These are phyloP conservation scores for Ormyrus labotus DNA, from an alignment of 2,888 invertebrate genomes.

Conservation along the genomic window DNA sequence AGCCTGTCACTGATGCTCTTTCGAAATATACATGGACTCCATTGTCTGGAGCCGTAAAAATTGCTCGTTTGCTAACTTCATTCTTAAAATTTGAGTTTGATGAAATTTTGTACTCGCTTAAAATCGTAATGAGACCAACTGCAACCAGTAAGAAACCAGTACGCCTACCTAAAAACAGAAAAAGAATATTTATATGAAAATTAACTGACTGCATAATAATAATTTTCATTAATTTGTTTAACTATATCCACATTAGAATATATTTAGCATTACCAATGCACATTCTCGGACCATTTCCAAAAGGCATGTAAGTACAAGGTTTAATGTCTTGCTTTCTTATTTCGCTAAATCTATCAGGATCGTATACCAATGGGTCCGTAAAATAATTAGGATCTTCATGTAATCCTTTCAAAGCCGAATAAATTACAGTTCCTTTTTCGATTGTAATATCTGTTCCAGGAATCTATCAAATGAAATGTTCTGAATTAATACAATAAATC, in stretches of 20 bases:
- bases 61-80: slow-evolving; percentile 11
- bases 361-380: slow-evolving; percentile 61
- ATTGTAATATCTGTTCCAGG: slow-evolving; percentile 65
- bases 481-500: neutral
- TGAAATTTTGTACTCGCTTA: slow-evolving; percentile 64
- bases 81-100: slow-evolving; percentile 58
- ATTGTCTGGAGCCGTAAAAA: slow-evolving; percentile 59
- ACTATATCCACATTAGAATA: neutral
- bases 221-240: neutral
- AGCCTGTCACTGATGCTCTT: neutral
- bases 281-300: slow-evolving; percentile 67
- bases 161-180: slow-evolving; percentile 59
- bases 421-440: slow-evolving; percentile 65
- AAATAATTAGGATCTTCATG: slow-evolving; percentile 64
- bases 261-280: slow-evolving; percentile 63
- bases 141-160: slow-evolving; percentile 64
- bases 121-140: slow-evolving; percentile 63
- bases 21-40: slow-evolving; percentile 58
- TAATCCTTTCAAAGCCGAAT: slow-evolving; percentile 61
- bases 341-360: slow-evolving; percentile 68
- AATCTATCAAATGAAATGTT: slow-evolving; percentile 56
- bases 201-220: neutral
- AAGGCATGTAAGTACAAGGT: slow-evolving; percentile 65
- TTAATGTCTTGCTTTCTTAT: slow-evolving; percentile 62
- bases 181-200: neutral